Percentiles rank a stretch among this genome's conserved stretches.
Conservation (phyloP, 1,140 invertebrate genomes). For the Drosophila punjabiensis region DNA sequence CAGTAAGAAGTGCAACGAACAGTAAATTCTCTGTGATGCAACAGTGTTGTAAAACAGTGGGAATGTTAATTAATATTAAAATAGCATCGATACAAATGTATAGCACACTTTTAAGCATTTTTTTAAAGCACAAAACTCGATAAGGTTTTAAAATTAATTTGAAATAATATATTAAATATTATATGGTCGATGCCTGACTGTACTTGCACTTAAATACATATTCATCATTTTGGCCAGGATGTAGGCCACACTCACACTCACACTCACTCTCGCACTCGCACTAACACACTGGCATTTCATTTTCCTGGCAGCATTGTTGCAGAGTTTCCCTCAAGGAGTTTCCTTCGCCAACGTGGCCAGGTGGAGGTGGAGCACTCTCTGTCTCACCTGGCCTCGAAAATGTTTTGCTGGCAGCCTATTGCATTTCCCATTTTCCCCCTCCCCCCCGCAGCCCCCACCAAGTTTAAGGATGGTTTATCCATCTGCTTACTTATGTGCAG, state of each 20-base stretch:
- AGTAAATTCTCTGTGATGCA: not conserved
- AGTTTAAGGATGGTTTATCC: conserved; percentile 45
- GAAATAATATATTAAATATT: no score
- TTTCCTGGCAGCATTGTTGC: conserved; percentile 37
- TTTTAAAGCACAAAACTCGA: not conserved
- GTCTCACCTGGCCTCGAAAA: conserved; percentile 47
- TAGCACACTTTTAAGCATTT: not conserved
- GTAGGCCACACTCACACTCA: conserved; percentile 58
- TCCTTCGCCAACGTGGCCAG: conserved; percentile 36
- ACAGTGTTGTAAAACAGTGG: not conserved
- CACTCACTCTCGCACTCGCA: not conserved
- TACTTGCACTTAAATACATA: conserved; percentile 40
- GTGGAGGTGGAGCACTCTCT: conserved; percentile 4
- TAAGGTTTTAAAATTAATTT: no score
- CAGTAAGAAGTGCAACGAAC: not conserved
- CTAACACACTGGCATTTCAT: conserved; percentile 6
- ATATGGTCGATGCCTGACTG: not conserved
- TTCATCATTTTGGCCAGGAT: conserved; percentile 63
- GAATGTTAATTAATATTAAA: not conserved
- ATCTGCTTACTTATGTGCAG: conserved; percentile 51
- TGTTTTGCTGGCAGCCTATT: conserved; percentile 34
- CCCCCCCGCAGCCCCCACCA: not conserved
- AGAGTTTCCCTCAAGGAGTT: conserved; percentile 51
- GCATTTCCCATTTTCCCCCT: conserved; percentile 27
- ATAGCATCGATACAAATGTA: not conserved